Percentiles rank a stretch among this genome's conserved stretches.
Evolutionary conservation across 2,797 vertebrate species (phyloP).

Genomic region (Hippoglossus hippoglossus): DNA sequence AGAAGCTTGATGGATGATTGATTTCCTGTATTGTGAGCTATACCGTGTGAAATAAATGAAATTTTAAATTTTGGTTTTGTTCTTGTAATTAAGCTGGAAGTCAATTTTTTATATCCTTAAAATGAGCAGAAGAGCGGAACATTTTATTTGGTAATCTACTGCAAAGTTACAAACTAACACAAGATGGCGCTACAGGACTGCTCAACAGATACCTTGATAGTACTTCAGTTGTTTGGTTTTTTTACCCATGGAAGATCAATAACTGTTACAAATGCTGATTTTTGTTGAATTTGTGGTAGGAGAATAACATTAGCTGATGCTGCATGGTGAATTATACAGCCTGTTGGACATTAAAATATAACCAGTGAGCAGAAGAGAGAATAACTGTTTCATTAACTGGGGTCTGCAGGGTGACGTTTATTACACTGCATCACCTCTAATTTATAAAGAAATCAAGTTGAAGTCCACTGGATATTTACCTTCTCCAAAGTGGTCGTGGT

Average conservation of each 20-base stretch:
- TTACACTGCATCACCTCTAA: neutral
- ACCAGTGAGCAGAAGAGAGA: neutral
- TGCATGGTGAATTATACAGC: conserved; percentile 18
- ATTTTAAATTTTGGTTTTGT: conserved; percentile 39
- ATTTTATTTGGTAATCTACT: neutral
- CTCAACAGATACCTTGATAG: neutral
- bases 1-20: conserved; percentile 72
- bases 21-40: conserved; percentile 69
- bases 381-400: neutral
- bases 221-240: too few species aligned
- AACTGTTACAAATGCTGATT: conserved; percentile 15
- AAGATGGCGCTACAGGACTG: conserved; percentile 66
- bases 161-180: conserved; percentile 31
- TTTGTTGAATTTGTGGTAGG: conserved; percentile 35
- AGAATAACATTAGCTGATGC: conserved; percentile 13
- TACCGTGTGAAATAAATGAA: conserved; percentile 76
- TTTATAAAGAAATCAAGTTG: neutral
- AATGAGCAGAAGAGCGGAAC: neutral
- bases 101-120: too few species aligned
- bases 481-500: too few species aligned
- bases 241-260: neutral
- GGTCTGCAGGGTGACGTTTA: neutral
- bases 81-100: neutral
- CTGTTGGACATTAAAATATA: neutral
- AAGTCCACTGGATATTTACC: neutral